Percentiles rank a stretch among this genome's conserved stretches.
These are phyloP conservation scores for Ariolimax columbianus DNA, from an alignment of 2,888 invertebrate species.

Conservation along the genomic window DNA sequence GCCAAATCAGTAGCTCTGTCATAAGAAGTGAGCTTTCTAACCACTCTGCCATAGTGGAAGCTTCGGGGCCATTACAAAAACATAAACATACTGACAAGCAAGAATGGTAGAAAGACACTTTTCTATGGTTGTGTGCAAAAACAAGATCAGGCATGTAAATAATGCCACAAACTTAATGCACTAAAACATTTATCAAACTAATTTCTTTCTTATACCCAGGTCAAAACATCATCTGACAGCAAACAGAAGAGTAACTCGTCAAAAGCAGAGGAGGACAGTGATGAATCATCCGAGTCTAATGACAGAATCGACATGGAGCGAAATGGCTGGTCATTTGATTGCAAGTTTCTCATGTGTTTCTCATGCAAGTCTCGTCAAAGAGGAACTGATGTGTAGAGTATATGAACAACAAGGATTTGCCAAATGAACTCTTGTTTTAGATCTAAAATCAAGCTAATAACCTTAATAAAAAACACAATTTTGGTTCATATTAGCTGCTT, in stretches of 20 bases:
- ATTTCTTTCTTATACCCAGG: neutral
- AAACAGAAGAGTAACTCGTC: constrained; percentile 72
- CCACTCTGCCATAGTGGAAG: too few species aligned
- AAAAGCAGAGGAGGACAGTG: constrained; percentile 75
- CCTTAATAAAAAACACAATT: neutral
- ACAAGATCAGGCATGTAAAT: too few species aligned
- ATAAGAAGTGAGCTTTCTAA: too few species aligned
- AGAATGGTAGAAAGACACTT: too few species aligned
- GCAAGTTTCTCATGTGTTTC: constrained; percentile 79
- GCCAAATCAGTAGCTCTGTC: too few species aligned
- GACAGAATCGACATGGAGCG: constrained; percentile 81
- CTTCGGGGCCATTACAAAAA: too few species aligned
- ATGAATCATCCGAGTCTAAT: constrained; percentile 80
- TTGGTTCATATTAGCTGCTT: neutral
- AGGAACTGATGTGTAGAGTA: constrained; percentile 41
- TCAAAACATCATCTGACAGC: neutral
- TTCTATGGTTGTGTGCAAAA: too few species aligned
- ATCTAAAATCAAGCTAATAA: neutral
- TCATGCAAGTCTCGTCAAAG: constrained; percentile 52
- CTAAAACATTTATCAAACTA: neutral
- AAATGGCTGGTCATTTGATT: constrained; percentile 82
- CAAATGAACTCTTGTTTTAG: neutral
- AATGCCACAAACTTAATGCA: neutral
- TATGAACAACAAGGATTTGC: neutral
- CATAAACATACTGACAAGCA: too few species aligned